Evolutionary conservation across 2,888 invertebrate species (phyloP), one percentile per base, ranked within the genome.

Genomic region (Bombylius discolor): DNA sequence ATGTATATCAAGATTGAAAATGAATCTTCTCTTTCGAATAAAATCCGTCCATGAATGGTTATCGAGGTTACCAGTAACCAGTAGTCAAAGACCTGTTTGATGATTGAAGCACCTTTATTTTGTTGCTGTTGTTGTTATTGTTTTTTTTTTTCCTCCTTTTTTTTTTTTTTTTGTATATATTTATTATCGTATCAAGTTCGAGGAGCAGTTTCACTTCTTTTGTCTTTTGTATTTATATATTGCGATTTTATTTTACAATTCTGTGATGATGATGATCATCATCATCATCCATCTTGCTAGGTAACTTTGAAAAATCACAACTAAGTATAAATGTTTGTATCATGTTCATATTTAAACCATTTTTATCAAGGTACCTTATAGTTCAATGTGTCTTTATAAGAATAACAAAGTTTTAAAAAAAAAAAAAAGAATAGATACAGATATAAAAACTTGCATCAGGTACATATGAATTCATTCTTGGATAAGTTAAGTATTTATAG

Each of bases 1-100:
- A 23, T 23, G 23, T 23, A 23, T 23, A 11, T 11, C 12, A 42
- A 42, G 12, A 42, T 42, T 11, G 39, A 42, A 42, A 42, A 42
- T 42, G 39, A 42, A 42, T 42, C 39, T 7, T 42, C 11, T 42
- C 11, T 11, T 42, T 42, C 8, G 5, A 42, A 42, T 11, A 42
- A 23, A 47, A 31, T 31, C 23, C 23, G 23, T 47, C 54, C 54
- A n/a, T 34, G 45, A 54, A 54, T 54, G 49, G 54, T 14, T 49
- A 54, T 54, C 49, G 54, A 49, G 54, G 54, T 54, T 54, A 54
- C 47, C 39, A 42, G 39, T 42, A 42, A 42, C 39, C 39, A 54
- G 54, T 54, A 54, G 54, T 49, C 36, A 36, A 39, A 31, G 54
- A 49, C 54, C 49, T 23, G 54, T 54, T 36, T 45, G 32, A 6